Percentiles rank a stretch among this genome's conserved stretches.
Conservation (phyloP, 2,888 invertebrate species). For the Erynnis tages region DNA sequence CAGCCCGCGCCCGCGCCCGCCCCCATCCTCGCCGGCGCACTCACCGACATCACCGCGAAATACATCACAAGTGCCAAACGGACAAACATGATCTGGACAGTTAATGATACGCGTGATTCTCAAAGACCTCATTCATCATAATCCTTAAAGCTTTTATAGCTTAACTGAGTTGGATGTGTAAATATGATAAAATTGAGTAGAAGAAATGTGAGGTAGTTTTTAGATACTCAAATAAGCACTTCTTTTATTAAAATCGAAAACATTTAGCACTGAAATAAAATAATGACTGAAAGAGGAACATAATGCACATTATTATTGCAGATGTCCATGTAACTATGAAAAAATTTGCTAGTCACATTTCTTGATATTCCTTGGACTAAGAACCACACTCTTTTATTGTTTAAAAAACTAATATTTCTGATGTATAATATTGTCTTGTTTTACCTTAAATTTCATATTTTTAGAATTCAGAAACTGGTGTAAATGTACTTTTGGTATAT, state of each 20-base stretch:
- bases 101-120: conserved; percentile 4
- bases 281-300: background rate
- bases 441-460: no score
- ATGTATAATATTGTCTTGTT: no score
- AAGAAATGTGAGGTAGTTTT: background rate
- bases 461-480: no score
- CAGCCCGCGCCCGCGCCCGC: conserved; percentile 38
- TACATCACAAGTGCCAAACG: conserved; percentile 29
- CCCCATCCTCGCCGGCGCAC: conserved; percentile 35
- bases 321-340: background rate
- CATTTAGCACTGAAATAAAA: background rate
- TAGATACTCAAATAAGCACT: background rate
- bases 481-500: no score
- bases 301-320: background rate
- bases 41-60: conserved; percentile 31
- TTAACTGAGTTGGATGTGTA: conserved; percentile 8
- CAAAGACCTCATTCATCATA: conserved; percentile 4
- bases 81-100: conserved; percentile 11
- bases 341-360: conserved; percentile 1
- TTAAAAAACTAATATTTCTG: no score
- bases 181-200: background rate
- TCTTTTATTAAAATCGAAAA: background rate
- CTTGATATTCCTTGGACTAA: no score
- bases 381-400: no score
- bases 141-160: conserved; percentile 14